phyloP scores from a whole-genome alignment of 2,888 invertebrate genomes.

The Alitta virens region DNA sequence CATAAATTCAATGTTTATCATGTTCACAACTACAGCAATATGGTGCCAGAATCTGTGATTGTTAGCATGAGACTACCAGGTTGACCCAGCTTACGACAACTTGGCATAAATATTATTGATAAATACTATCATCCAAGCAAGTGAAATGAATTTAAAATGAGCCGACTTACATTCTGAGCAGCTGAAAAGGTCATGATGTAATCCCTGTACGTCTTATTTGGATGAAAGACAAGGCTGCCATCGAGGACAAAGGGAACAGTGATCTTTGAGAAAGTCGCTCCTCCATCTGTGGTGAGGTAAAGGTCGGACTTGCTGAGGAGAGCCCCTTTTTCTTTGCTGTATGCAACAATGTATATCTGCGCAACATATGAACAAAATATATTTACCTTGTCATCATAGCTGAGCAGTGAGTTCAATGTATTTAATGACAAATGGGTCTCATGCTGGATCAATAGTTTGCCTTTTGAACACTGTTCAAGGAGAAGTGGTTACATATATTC shows the following conservation, averaged over 20 bases:
- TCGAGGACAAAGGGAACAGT: slow-evolving; percentile 7
- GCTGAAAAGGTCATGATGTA: neutral
- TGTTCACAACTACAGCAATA: too few species aligned
- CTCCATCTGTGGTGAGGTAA: slow-evolving; percentile 16
- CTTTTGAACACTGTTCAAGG: neutral
- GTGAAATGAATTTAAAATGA: too few species aligned
- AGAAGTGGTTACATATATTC: too few species aligned
- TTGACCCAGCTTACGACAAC: too few species aligned
- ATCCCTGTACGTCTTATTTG: neutral
- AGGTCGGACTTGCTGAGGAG: neutral
- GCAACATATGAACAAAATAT: neutral
- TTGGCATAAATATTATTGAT: too few species aligned
- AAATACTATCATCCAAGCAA: too few species aligned
- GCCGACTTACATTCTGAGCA: too few species aligned
- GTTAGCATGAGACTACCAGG: too few species aligned
- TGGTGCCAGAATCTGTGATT: too few species aligned
- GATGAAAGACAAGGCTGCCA: slow-evolving; percentile 9
- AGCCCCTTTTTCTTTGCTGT: neutral
- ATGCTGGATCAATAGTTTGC: neutral
- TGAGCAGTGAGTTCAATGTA: too few species aligned
- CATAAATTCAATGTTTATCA: too few species aligned
- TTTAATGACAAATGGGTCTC: too few species aligned
- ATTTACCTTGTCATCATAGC: neutral
- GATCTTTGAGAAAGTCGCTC: neutral
- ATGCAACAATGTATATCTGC: slow-evolving; percentile 7